Percentiles rank a stretch among this genome's conserved stretches.
These are phyloP conservation scores for Semicossyphus pulcher DNA, from an alignment of 2,113 vertebrate genomes.

Conservation along the genomic window DNA sequence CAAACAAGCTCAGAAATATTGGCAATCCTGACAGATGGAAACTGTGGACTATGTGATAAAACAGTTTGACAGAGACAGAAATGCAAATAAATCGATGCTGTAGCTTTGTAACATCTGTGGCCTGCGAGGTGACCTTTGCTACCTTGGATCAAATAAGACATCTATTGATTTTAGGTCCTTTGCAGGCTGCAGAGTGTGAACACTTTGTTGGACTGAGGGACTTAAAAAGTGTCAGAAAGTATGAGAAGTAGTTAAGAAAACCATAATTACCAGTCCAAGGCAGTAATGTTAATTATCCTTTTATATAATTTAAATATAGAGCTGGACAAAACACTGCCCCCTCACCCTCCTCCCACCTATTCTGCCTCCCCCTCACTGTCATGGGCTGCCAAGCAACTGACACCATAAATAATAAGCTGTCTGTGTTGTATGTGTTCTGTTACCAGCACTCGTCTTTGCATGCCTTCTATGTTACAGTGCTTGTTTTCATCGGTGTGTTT, in stretches of 20 bases:
- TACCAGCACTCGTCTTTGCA: slow-evolving; percentile 28
- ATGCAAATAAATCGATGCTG: not conserved
- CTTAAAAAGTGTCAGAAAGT: not conserved
- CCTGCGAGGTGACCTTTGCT: not conserved
- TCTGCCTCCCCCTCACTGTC: slow-evolving; percentile 56
- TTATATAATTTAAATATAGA: slow-evolving; percentile 60
- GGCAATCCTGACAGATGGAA: not conserved
- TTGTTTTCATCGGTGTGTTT: slow-evolving; percentile 6
- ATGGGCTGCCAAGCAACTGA: slow-evolving; percentile 76
- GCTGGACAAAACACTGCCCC: slow-evolving; percentile 53
- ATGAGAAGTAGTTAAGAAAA: not conserved
- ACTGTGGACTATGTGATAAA: not conserved
- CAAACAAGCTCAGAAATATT: not conserved
- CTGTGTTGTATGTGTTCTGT: slow-evolving; percentile 36
- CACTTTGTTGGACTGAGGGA: not conserved
- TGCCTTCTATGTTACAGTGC: slow-evolving; percentile 15
- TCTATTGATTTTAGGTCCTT: slow-evolving; percentile 7
- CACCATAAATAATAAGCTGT: slow-evolving; percentile 72
- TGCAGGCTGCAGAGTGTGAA: not conserved
- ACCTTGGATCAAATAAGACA: not conserved
- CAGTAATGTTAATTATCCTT: slow-evolving; percentile 8
- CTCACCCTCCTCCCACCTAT: slow-evolving; percentile 48
- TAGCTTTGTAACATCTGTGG: not conserved
- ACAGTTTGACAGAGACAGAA: not conserved
- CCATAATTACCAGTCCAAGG: not conserved